phyloP scores from a whole-genome alignment of 1,140 invertebrate species.

The Euwallacea similis region DNA sequence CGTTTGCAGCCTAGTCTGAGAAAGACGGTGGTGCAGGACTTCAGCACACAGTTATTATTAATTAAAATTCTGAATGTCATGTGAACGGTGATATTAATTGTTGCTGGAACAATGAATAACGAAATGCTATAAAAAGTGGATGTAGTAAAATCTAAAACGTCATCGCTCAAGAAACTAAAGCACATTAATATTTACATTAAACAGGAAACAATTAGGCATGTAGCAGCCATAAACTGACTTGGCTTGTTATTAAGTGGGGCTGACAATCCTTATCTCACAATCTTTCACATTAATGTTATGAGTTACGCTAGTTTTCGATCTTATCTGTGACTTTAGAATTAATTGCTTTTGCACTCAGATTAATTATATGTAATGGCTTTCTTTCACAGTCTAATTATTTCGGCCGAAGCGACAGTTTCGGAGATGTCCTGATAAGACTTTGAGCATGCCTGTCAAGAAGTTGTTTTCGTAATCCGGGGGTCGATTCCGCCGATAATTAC shows the following conservation, averaged over 20 bases:
- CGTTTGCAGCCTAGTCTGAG: no score
- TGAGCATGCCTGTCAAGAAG: background rate
- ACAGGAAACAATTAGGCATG: slow-evolving; percentile 11
- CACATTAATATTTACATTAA: slow-evolving; percentile 7
- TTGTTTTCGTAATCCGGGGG: background rate
- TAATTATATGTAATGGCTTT: slow-evolving; percentile 14
- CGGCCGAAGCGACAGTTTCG: background rate
- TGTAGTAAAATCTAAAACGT: no score
- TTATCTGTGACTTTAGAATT: slow-evolving; percentile 15
- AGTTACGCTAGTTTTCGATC: slow-evolving; percentile 12
- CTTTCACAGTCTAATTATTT: slow-evolving; percentile 11
- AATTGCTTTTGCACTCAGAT: slow-evolving; percentile 15
- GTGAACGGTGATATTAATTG: no score
- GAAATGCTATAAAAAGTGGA: no score
- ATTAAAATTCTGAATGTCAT: no score
- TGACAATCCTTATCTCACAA: slow-evolving; percentile 11
- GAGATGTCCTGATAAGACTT: background rate
- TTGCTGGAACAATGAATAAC: no score
- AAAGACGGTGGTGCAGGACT: no score
- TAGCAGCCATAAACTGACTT: background rate
- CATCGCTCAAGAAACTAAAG: no score
- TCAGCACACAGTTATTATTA: no score
- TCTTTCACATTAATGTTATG: slow-evolving; percentile 18
- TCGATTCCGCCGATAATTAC: background rate
- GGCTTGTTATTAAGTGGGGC: slow-evolving; percentile 9